phyloP scores from a whole-genome alignment of 2,888 invertebrate species.

The Amiota mariae region DNA sequence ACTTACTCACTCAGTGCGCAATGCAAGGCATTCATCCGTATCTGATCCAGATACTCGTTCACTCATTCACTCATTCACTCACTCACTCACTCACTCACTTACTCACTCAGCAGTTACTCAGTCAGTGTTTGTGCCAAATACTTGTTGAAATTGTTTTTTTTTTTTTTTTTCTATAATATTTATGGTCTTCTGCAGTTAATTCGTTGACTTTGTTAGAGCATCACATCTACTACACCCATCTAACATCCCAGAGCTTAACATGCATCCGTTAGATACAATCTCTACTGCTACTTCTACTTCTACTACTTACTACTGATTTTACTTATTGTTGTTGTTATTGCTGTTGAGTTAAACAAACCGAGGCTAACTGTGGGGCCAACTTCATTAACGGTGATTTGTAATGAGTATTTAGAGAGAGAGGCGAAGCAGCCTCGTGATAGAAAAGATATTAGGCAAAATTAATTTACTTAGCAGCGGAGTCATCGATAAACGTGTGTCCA shows the following conservation, averaged over 20 bases:
- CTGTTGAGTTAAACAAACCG: constrained; percentile 28
- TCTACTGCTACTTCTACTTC: not conserved
- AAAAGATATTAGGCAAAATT: constrained; percentile 56
- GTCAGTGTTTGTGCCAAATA: constrained; percentile 18
- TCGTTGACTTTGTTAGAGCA: constrained; percentile 29
- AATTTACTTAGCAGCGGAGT: constrained; percentile 36
- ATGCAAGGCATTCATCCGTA: not conserved
- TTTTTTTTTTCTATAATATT: constrained; percentile 38
- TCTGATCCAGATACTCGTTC: constrained; percentile 17
- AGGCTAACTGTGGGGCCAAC: constrained; percentile 32
- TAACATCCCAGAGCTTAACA: not conserved
- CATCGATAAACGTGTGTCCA: too few relatives aligned
- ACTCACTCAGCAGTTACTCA: constrained; percentile 2
- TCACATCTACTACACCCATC: constrained; percentile 1
- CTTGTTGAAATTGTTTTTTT: constrained; percentile 37
- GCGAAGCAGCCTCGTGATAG: constrained; percentile 37
- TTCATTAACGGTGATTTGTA: constrained; percentile 65
- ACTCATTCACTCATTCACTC: not conserved
- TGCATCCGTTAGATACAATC: constrained; percentile 7
- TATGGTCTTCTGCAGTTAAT: constrained; percentile 37
- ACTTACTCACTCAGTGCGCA: not conserved
- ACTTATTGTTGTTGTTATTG: not conserved
- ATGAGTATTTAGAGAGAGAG: constrained; percentile 49
- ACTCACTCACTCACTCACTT: not conserved
- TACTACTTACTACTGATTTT: not conserved